Evolutionary conservation across 2,113 vertebrate genomes (phyloP).

Genomic region (Dendrocopos noguchii): DNA sequence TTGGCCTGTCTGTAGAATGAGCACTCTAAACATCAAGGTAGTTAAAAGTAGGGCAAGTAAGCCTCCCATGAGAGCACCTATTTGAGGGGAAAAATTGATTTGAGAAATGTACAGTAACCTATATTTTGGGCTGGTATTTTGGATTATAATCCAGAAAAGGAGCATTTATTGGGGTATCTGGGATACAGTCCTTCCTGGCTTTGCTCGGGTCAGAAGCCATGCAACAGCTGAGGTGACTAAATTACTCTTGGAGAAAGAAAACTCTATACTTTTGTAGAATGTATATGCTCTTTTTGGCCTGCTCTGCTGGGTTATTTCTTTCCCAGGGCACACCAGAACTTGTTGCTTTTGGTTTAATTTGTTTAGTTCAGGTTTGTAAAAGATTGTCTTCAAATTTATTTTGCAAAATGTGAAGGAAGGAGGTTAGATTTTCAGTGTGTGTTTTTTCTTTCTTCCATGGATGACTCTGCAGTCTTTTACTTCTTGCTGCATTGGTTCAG

Average conservation of each 20-base stretch:
- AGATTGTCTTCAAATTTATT: not conserved
- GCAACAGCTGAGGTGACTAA: not conserved
- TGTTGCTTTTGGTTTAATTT: not conserved
- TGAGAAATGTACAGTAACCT: not conserved
- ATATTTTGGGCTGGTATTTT: not conserved
- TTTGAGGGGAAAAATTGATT: not conserved
- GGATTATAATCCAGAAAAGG: not conserved
- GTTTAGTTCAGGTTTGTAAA: not conserved
- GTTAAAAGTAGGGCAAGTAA: not conserved
- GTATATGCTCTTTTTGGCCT: not conserved
- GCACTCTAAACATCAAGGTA: not conserved
- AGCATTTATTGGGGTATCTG: not conserved
- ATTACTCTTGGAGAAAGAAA: not conserved
- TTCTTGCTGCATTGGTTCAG: conserved; percentile 96
- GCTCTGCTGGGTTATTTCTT: not conserved
- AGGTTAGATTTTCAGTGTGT: not conserved
- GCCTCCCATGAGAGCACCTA: not conserved
- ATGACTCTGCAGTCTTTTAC: conserved; percentile 84
- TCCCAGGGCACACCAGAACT: not conserved
- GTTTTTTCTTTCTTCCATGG: conserved; percentile 2
- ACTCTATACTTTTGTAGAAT: not conserved
- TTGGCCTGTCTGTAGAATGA: not conserved
- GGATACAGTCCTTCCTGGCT: not conserved
- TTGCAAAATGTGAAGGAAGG: not conserved
- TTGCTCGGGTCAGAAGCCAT: not conserved